phyloP scores from a whole-genome alignment of 2,113 vertebrate species.

The Ochotona curzoniae region DNA sequence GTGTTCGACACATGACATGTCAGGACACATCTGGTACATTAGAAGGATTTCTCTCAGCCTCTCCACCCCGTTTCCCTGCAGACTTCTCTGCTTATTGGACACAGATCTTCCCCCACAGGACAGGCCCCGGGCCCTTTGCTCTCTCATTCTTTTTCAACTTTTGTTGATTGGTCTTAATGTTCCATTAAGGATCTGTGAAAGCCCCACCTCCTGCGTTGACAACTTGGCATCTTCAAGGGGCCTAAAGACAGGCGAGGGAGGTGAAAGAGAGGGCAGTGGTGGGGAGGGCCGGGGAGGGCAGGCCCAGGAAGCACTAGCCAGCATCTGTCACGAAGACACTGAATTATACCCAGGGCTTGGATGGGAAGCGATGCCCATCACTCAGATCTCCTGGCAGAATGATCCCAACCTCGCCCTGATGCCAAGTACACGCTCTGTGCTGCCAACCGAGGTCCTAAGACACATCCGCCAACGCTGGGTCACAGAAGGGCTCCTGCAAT shows the following conservation, averaged over 20 bases:
- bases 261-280: background rate
- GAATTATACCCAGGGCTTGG: background rate
- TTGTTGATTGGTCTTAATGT: background rate
- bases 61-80: background rate
- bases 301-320: fast-evolving
- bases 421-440: background rate
- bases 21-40: background rate
- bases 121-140: slow-evolving; percentile 16
- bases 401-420: fast-evolving
- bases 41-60: slow-evolving; percentile 31
- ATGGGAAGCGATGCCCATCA: background rate
- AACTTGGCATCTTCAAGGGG: background rate
- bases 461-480: no score
- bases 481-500: background rate
- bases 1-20: background rate
- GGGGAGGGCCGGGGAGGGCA: background rate
- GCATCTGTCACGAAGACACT: background rate
- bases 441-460: fast-evolving
- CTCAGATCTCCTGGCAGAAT: background rate
- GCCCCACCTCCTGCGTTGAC: background rate
- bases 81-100: background rate
- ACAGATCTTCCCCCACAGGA: background rate
- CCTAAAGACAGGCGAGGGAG: background rate
- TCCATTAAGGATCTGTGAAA: background rate
- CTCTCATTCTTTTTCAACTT: background rate